These are phyloP conservation scores for Zalophus californianus DNA, from an alignment of 2,797 vertebrate genomes.

Conservation along the genomic window DNA sequence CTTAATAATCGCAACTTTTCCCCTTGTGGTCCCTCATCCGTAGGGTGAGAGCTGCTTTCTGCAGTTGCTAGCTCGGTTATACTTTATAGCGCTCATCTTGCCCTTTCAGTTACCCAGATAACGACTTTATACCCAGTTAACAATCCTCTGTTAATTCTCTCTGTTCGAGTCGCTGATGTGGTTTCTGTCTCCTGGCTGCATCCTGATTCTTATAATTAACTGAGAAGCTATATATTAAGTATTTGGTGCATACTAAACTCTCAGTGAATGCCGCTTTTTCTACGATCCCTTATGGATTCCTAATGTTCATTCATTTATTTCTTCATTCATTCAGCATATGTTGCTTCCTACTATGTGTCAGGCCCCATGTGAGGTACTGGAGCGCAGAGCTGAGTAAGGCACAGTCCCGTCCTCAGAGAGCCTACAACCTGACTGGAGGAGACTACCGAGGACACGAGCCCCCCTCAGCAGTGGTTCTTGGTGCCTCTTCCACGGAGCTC, in stretches of 20 bases:
- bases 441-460: neutral
- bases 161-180: neutral
- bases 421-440: neutral
- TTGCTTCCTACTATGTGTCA: conserved; percentile 33
- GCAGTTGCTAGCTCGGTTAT: neutral
- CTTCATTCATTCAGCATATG: neutral
- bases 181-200: neutral
- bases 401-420: neutral
- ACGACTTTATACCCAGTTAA: neutral
- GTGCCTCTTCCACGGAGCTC: neutral
- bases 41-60: neutral
- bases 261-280: neutral
- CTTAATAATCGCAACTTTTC: neutral
- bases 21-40: neutral
- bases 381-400: neutral
- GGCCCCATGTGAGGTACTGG: neutral
- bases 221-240: neutral
- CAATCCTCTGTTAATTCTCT: neutral
- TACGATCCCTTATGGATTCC: neutral
- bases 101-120: neutral
- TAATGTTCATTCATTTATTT: neutral
- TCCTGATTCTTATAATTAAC: neutral
- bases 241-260: neutral
- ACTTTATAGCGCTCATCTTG: neutral
- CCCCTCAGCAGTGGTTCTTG: neutral